These are phyloP conservation scores for Prorops nasuta DNA, from an alignment of 1,140 invertebrate genomes.

Conservation along the genomic window DNA sequence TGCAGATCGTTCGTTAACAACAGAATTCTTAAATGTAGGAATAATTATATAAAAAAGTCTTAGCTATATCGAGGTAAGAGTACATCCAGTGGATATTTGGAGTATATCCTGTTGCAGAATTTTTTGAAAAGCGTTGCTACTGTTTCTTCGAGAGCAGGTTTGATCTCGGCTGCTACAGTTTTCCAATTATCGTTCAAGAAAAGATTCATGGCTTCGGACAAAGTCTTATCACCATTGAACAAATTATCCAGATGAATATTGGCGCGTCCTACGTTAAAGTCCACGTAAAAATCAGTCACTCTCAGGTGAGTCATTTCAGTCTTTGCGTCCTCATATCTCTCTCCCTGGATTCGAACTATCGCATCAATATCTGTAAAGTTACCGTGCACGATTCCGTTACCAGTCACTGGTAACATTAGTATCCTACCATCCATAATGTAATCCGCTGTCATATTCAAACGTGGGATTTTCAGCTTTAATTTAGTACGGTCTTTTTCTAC, in stretches of 20 bases:
- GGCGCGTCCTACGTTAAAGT: constrained; percentile 63
- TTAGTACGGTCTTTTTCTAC: constrained; percentile 54
- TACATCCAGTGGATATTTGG: constrained; percentile 45
- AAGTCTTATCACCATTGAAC: constrained; percentile 66
- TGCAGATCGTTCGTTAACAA: no score
- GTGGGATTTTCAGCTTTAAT: constrained; percentile 59
- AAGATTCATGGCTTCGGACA: constrained; percentile 62
- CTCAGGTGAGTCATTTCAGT: constrained; percentile 57
- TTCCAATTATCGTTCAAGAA: constrained; percentile 68
- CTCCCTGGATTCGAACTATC: constrained; percentile 58
- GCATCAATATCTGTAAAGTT: constrained; percentile 67
- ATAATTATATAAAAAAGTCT: no score
- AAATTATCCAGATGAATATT: constrained; percentile 66
- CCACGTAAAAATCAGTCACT: constrained; percentile 63
- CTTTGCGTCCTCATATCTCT: constrained; percentile 51
- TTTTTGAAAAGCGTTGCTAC: constrained; percentile 58
- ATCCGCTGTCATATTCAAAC: constrained; percentile 55
- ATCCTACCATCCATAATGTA: constrained; percentile 63
- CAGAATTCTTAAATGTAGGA: no score
- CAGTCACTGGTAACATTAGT: constrained; percentile 63
- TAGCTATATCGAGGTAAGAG: no score
- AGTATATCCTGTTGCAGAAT: constrained; percentile 60
- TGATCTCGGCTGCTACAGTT: constrained; percentile 61
- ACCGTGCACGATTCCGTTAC: constrained; percentile 57
- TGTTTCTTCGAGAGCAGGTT: constrained; percentile 58